phyloP scores from a whole-genome alignment of 1,140 invertebrate species.

The Oreohelix idahoensis region DNA sequence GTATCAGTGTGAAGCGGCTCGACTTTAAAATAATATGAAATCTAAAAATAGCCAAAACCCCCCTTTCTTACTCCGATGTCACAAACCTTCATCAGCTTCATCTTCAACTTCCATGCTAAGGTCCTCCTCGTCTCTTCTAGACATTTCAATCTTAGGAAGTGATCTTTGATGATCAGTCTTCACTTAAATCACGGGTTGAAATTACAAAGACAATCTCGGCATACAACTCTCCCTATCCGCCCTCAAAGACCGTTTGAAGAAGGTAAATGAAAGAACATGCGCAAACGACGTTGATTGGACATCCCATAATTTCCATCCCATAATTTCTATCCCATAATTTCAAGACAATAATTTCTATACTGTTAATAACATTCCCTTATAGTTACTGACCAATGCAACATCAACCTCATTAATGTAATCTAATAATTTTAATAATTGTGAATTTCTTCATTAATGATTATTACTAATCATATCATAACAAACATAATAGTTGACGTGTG shows the following conservation, averaged over 20 bases:
- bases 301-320: slow-evolving; percentile 39
- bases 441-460: too few species aligned
- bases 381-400: too few species aligned
- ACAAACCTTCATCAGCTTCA: slow-evolving; percentile 38
- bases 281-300: slow-evolving; percentile 36
- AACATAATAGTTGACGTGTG: too few species aligned
- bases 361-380: too few species aligned
- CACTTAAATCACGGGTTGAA: background rate
- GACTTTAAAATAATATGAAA: background rate
- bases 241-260: background rate
- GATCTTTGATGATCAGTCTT: background rate
- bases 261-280: slow-evolving; percentile 36
- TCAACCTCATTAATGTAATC: too few species aligned
- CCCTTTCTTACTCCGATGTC: background rate
- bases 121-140: slow-evolving; percentile 33
- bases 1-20: too few species aligned
- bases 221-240: slow-evolving; percentile 1
- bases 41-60: slow-evolving; percentile 20
- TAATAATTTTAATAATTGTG: too few species aligned
- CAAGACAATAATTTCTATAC: too few species aligned
- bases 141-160: slow-evolving; percentile 15
- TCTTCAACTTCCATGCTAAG: slow-evolving; percentile 32
- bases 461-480: too few species aligned
- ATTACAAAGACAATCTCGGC: background rate
- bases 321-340: slow-evolving; percentile 33